Evolutionary conservation across 1,140 invertebrate genomes (phyloP).

Genomic region (Drosophila pectinifera): DNA sequence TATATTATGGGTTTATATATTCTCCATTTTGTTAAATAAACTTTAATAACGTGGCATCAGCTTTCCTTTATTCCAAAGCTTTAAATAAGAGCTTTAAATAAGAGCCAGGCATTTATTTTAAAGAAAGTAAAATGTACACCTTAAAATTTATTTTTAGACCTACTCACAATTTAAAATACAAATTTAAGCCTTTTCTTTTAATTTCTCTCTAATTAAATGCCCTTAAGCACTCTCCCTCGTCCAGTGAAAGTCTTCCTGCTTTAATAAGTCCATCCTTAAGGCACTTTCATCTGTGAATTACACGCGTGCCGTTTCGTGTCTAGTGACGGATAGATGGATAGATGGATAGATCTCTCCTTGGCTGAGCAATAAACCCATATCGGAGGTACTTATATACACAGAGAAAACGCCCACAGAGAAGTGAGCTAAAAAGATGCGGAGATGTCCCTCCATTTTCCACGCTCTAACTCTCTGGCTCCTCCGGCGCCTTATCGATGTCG

Average conservation of each 20-base stretch:
- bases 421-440: slow-evolving; percentile 4
- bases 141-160: too few species aligned
- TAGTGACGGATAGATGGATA: slow-evolving; percentile 29
- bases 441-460: slow-evolving; percentile 3
- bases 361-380: slow-evolving; percentile 71
- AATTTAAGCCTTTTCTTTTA: too few species aligned
- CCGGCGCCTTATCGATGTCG: slow-evolving; percentile 64
- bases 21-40: not conserved
- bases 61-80: not conserved
- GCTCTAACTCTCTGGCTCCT: not conserved
- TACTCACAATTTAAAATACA: too few species aligned
- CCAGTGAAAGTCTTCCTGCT: not conserved
- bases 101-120: too few species aligned
- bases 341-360: slow-evolving; percentile 24
- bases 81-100: too few species aligned
- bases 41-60: not conserved
- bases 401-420: slow-evolving; percentile 54
- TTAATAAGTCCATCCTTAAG: slow-evolving; percentile 22
- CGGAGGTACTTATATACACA: slow-evolving; percentile 27
- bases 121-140: too few species aligned
- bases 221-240: too few species aligned
- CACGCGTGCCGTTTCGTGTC: slow-evolving; percentile 21
- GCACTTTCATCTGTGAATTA: slow-evolving; percentile 25
- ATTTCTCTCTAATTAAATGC: not conserved
- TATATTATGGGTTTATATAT: too few species aligned